Conservation (phyloP, 2,888 invertebrate species). For the Spialia ferax region DNA sequence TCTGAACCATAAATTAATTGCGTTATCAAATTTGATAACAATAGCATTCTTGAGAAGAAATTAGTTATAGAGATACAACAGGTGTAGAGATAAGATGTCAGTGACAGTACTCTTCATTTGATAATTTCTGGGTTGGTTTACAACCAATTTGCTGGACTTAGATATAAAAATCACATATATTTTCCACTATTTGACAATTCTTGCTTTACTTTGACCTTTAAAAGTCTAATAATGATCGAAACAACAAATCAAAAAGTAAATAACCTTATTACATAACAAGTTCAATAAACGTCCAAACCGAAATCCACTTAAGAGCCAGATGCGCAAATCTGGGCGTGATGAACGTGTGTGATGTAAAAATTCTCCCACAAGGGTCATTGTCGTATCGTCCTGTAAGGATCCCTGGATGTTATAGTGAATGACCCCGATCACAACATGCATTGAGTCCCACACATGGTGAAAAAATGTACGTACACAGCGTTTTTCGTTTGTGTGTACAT, state of each 20-base stretch:
- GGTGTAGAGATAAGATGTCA: too few relatives aligned
- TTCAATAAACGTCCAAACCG: conserved; percentile 24
- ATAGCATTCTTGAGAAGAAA: background rate
- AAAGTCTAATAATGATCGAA: background rate
- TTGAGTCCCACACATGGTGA: conserved; percentile 35
- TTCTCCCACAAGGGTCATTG: conserved; percentile 52
- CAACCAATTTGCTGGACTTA: too few relatives aligned
- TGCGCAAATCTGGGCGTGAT: conserved; percentile 25
- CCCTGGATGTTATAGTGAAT: conserved; percentile 55
- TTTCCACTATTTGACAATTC: too few relatives aligned
- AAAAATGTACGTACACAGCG: background rate
- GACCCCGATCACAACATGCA: conserved; percentile 53
- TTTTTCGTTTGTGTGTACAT: conserved; percentile 1
- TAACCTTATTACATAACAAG: conserved; percentile 14
- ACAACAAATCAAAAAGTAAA: background rate
- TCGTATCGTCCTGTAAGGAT: conserved; percentile 51
- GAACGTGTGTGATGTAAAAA: conserved; percentile 37
- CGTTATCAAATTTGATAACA: too few relatives aligned
- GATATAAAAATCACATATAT: too few relatives aligned
- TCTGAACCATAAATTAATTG: too few relatives aligned
- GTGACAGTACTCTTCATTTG: too few relatives aligned
- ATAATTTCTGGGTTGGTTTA: too few relatives aligned
- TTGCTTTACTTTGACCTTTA: too few relatives aligned
- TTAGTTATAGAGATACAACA: background rate
- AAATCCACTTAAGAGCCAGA: conserved; percentile 4